phyloP scores from a whole-genome alignment of 2,888 invertebrate species.

The Caenorhabditis uteleia region DNA sequence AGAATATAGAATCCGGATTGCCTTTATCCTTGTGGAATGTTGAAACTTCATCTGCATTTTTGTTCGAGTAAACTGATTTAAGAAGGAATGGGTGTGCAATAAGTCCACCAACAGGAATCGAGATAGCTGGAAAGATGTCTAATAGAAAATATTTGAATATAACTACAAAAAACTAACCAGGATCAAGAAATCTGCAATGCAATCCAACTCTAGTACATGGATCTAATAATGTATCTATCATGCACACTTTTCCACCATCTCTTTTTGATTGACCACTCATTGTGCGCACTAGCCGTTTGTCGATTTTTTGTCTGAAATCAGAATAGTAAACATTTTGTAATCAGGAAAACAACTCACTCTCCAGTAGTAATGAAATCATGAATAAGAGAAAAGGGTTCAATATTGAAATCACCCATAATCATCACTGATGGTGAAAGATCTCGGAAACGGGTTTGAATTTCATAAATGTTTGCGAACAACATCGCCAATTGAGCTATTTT shows the following conservation, averaged over 20 bases:
- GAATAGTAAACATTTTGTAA: neutral
- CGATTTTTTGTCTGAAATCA: constrained; percentile 8
- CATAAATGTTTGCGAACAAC: constrained; percentile 84
- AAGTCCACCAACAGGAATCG: constrained; percentile 4
- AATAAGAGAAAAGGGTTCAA: constrained; percentile 79
- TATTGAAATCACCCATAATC: constrained; percentile 91
- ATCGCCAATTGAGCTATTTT: constrained; percentile 86
- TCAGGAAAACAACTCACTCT: constrained; percentile 2
- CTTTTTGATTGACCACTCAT: constrained; percentile 18
- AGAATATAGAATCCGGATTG: constrained; percentile 65
- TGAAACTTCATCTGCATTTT: constrained; percentile 36
- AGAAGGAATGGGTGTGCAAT: constrained; percentile 30
- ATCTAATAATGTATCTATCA: neutral
- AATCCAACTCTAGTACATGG: neutral
- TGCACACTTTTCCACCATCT: constrained; percentile 4
- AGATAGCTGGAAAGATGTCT: neutral
- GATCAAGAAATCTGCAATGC: neutral
- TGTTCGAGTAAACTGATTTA: constrained; percentile 13
- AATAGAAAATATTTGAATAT: neutral
- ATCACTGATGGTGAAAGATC: constrained; percentile 77
- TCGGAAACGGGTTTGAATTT: no score
- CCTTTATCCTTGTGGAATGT: constrained; percentile 53
- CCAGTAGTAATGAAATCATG: constrained; percentile 77
- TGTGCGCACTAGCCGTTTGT: constrained; percentile 3
- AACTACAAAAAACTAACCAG: neutral